These are phyloP conservation scores for Myrmecophaga tridactyla DNA, from an alignment of 2,113 vertebrate genomes.

Conservation along the genomic window DNA sequence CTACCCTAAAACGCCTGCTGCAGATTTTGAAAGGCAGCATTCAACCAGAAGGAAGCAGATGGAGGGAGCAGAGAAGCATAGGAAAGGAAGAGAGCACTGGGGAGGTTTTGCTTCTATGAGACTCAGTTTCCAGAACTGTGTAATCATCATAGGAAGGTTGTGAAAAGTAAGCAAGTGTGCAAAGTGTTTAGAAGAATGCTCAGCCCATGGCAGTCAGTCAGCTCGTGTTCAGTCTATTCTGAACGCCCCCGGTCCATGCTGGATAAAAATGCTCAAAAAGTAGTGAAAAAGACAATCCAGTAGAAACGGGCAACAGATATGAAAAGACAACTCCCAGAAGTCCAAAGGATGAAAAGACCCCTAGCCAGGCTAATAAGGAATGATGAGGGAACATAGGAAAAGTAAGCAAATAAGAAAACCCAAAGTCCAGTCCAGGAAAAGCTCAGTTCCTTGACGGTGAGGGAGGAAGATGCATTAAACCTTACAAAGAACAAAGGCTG, in stretches of 20 bases:
- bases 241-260: background rate
- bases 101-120: background rate
- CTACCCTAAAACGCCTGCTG: background rate
- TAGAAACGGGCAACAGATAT: background rate
- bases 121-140: slow-evolving; percentile 18
- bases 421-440: background rate
- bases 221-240: background rate
- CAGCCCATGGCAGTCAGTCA: background rate
- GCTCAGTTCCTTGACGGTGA: background rate
- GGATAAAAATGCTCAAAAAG: background rate
- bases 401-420: background rate
- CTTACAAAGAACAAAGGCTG: background rate
- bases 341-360: background rate
- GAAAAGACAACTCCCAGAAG: background rate
- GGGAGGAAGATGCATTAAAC: background rate
- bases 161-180: background rate
- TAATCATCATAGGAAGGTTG: background rate
- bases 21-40: background rate
- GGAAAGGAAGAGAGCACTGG: background rate
- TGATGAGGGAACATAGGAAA: background rate
- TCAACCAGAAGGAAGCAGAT: background rate
- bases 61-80: background rate
- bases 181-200: background rate
- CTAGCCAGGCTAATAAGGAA: background rate
- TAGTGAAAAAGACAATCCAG: background rate